These are phyloP conservation scores for Didymodactylos carnosus DNA, from an alignment of 2,888 invertebrate genomes.

Conservation along the genomic window DNA sequence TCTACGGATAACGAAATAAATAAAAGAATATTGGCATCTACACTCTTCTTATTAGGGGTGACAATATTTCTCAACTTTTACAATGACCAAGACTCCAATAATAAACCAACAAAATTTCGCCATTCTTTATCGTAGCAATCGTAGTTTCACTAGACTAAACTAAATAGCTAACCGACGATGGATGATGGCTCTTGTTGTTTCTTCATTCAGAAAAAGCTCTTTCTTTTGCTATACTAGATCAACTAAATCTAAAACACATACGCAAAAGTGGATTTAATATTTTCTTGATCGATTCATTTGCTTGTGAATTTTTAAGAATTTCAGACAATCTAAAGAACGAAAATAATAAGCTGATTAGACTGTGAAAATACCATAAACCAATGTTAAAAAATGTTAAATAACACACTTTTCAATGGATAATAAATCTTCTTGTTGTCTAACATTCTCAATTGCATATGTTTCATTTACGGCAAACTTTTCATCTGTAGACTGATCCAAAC, in stretches of 20 bases:
- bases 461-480: slow-evolving; percentile 71
- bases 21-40: too few relatives aligned
- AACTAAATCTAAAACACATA: slow-evolving; percentile 26
- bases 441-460: slow-evolving; percentile 44
- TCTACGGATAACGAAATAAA: neutral
- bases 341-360: neutral
- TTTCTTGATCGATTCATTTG: slow-evolving; percentile 58
- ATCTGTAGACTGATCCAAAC: slow-evolving; percentile 45
- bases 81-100: too few relatives aligned
- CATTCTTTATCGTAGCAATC: too few relatives aligned
- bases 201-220: too few relatives aligned
- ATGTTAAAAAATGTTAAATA: slow-evolving; percentile 7
- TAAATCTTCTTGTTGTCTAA: slow-evolving; percentile 18
- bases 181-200: too few relatives aligned
- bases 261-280: slow-evolving; percentile 58
- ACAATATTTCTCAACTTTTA: too few relatives aligned
- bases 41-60: too few relatives aligned
- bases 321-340: slow-evolving; percentile 25
- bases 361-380: slow-evolving; percentile 2
- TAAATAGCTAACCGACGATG: too few relatives aligned
- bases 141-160: too few relatives aligned
- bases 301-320: slow-evolving; percentile 45
- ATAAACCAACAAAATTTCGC: too few relatives aligned
- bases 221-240: neutral
- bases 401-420: slow-evolving; percentile 9